A percentile compares a stretch with the other conserved stretches of the same genome.
phyloP scores from a whole-genome alignment of 2,888 invertebrate genomes.

The Dione vanillae region DNA sequence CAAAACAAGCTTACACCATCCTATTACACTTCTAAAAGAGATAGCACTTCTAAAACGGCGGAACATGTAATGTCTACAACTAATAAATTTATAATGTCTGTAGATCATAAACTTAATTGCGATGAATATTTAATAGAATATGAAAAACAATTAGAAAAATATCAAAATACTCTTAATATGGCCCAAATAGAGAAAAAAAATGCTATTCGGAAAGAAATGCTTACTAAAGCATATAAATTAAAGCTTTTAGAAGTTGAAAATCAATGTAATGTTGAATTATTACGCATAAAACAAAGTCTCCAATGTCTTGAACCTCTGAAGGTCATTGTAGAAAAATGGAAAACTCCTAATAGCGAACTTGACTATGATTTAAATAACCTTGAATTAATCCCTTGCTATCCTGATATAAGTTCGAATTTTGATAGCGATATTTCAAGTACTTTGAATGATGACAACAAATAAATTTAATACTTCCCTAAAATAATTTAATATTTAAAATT shows the following conservation, averaged over 20 bases:
- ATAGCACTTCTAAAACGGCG: constrained; percentile 47
- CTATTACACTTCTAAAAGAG: constrained; percentile 43
- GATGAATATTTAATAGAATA: constrained; percentile 75
- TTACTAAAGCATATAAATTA: constrained; percentile 74
- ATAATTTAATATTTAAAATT: constrained; percentile 36
- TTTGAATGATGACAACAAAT: constrained; percentile 53
- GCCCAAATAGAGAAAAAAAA: constrained; percentile 78
- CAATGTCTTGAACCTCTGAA: constrained; percentile 75
- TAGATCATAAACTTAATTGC: constrained; percentile 67
- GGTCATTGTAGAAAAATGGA: constrained; percentile 75
- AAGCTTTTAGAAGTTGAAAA: constrained; percentile 79
- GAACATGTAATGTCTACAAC: constrained; percentile 48
- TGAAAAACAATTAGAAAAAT: constrained; percentile 76
- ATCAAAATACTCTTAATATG: constrained; percentile 74
- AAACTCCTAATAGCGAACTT: constrained; percentile 56
- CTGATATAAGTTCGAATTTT: constrained; percentile 61
- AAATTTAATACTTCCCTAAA: constrained; percentile 42
- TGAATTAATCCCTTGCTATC: constrained; percentile 69
- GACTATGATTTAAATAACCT: constrained; percentile 64
- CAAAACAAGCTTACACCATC: constrained; percentile 36
- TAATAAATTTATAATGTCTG: constrained; percentile 59
- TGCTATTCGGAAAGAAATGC: constrained; percentile 76
- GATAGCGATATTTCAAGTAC: constrained; percentile 54
- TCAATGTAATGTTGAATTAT: constrained; percentile 76
- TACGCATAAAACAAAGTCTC: constrained; percentile 76